phyloP scores from a whole-genome alignment of 2,888 invertebrate genomes.

The Margaritifera margaritifera region DNA sequence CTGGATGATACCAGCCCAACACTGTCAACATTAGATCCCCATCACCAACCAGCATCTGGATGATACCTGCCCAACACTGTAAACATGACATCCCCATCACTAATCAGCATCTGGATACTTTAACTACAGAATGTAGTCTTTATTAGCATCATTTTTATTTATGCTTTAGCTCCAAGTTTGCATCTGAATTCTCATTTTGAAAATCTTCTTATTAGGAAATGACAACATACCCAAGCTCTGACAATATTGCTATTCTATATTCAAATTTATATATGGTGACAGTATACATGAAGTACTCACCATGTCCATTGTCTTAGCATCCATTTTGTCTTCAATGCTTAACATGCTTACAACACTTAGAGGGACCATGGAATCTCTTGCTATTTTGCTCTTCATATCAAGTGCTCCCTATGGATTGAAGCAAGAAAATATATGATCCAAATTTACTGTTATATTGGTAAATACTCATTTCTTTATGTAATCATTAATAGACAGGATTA shows the following conservation, averaged over 20 bases:
- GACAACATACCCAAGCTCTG: no score
- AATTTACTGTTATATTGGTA: background rate
- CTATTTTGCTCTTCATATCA: slow-evolving; percentile 67
- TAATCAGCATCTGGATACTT: no score
- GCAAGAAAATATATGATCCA: background rate
- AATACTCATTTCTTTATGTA: no score
- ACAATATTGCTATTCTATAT: no score
- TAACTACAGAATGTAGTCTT: no score
- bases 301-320: slow-evolving; percentile 54
- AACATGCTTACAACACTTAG: slow-evolving; percentile 66
- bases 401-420: slow-evolving; percentile 60
- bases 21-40: no score
- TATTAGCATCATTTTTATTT: background rate
- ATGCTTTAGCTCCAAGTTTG: background rate
- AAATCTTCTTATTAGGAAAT: no score
- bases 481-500: no score
- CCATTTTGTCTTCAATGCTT: slow-evolving; percentile 50
- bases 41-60: no score
- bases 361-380: slow-evolving; percentile 64
- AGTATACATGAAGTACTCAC: slow-evolving; percentile 32
- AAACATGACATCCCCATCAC: no score
- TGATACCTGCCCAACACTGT: no score
- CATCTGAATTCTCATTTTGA: background rate
- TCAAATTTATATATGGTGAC: background rate
- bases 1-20: no score